Conservation (phyloP, 2,888 invertebrate genomes). For the Galerucella calmariensis region DNA sequence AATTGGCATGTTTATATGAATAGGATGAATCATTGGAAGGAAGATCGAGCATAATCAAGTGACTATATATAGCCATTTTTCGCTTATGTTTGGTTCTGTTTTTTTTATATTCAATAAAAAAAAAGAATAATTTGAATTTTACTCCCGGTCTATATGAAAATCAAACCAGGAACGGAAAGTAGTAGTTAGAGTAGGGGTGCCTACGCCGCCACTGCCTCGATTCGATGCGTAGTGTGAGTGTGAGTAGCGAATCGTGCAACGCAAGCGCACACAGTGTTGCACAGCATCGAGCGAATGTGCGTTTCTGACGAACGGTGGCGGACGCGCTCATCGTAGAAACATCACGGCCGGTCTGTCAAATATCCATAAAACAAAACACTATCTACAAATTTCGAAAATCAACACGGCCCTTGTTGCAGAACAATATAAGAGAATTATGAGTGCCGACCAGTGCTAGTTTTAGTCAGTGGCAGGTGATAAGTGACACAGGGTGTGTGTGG, state of each 20-base stretch:
- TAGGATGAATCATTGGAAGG: too few species aligned
- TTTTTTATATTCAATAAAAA: too few species aligned
- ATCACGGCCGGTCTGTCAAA: constrained; percentile 51
- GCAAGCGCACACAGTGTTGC: constrained; percentile 52
- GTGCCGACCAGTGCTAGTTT: constrained; percentile 44
- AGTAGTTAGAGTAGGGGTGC: constrained; percentile 10
- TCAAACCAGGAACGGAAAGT: constrained; percentile 5
- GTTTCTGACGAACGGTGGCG: constrained; percentile 50
- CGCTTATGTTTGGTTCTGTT: too few species aligned
- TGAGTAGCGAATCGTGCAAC: constrained; percentile 35
- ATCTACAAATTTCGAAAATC: constrained; percentile 29
- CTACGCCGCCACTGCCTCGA: constrained; percentile 32
- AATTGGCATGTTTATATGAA: too few species aligned
- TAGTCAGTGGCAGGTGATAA: constrained; percentile 39
- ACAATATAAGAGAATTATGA: constrained; percentile 31
- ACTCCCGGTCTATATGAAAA: constrained; percentile 4
- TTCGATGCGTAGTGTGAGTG: constrained; percentile 47
- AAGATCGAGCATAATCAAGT: too few species aligned
- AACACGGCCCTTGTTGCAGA: constrained; percentile 27
- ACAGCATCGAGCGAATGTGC: constrained; percentile 62
- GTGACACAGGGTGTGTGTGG: constrained; percentile 44
- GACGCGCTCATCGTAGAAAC: constrained; percentile 54
- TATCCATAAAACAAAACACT: constrained; percentile 44
- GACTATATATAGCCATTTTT: too few species aligned
- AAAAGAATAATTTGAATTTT: background rate